These are phyloP conservation scores for Condylura cristata DNA, from an alignment of 2,113 vertebrate species.

Conservation along the genomic window DNA sequence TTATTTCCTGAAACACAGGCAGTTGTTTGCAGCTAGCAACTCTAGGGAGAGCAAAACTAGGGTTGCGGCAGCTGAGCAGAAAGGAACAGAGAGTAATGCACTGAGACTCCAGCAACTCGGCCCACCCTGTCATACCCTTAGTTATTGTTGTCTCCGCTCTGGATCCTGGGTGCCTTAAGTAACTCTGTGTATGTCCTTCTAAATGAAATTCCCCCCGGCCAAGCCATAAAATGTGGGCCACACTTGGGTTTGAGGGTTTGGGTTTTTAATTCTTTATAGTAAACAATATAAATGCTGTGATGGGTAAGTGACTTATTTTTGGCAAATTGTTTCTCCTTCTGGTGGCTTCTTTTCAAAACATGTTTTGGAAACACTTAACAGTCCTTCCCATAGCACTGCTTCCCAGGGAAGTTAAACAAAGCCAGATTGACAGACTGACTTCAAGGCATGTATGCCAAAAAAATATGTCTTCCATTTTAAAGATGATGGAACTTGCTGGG, in stretches of 20 bases:
- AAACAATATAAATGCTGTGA: background rate
- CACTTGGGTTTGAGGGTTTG: slow-evolving; percentile 31
- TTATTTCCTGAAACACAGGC: slow-evolving; percentile 28
- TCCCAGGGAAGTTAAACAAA: slow-evolving; percentile 75
- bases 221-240: slow-evolving; percentile 34
- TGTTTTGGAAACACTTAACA: slow-evolving; percentile 76
- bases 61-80: background rate
- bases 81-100: background rate
- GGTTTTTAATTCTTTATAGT: slow-evolving; percentile 46
- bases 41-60: background rate
- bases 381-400: slow-evolving; percentile 58
- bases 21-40: slow-evolving; percentile 37
- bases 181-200: background rate
- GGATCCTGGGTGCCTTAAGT: background rate
- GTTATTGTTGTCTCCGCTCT: background rate
- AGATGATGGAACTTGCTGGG: slow-evolving; percentile 59
- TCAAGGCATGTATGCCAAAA: slow-evolving; percentile 54
- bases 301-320: slow-evolving; percentile 61
- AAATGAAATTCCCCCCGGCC: background rate
- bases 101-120: background rate
- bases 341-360: slow-evolving; percentile 67
- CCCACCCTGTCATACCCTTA: background rate
- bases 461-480: slow-evolving; percentile 58
- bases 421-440: slow-evolving; percentile 62
- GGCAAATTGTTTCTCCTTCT: slow-evolving; percentile 58